A percentile compares a stretch with the other conserved stretches of the same genome.
Evolutionary conservation across 2,888 invertebrate species (phyloP).

Genomic region (Pharmacophagus antenor): DNA sequence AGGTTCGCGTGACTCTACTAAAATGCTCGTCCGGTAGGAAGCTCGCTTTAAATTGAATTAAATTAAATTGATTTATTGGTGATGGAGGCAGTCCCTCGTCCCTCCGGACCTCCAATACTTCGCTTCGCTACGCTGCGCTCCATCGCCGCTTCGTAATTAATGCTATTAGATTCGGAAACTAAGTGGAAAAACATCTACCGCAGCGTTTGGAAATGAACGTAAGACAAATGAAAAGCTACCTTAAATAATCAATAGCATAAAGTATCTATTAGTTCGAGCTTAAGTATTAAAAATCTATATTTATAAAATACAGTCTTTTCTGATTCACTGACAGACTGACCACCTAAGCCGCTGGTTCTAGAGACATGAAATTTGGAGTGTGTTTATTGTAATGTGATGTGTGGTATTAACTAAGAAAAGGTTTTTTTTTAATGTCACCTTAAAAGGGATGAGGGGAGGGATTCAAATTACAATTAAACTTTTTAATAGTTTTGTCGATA

Average conservation of each 20-base stretch:
- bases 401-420: too few species aligned
- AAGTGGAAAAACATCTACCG: constrained; percentile 58
- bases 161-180: constrained; percentile 71
- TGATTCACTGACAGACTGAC: too few species aligned
- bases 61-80: constrained; percentile 79
- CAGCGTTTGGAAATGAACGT: constrained; percentile 32
- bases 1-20: constrained; percentile 63
- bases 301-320: too few species aligned
- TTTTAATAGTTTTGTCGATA: too few species aligned
- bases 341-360: too few species aligned
- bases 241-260: background rate
- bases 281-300: too few species aligned
- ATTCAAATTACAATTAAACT: too few species aligned
- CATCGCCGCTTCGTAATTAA: constrained; percentile 65
- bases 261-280: too few species aligned
- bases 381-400: too few species aligned
- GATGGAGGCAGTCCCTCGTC: constrained; percentile 60
- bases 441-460: too few species aligned
- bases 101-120: constrained; percentile 36
- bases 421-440: too few species aligned
- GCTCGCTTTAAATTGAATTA: constrained; percentile 75
- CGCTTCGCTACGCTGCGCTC: constrained; percentile 56
- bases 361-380: too few species aligned
- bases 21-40: constrained; percentile 57
- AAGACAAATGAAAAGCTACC: background rate